Percentiles rank a stretch among this genome's conserved stretches.
Evolutionary conservation across 2,797 vertebrate species (phyloP).

Genomic region (Esox lucius): DNA sequence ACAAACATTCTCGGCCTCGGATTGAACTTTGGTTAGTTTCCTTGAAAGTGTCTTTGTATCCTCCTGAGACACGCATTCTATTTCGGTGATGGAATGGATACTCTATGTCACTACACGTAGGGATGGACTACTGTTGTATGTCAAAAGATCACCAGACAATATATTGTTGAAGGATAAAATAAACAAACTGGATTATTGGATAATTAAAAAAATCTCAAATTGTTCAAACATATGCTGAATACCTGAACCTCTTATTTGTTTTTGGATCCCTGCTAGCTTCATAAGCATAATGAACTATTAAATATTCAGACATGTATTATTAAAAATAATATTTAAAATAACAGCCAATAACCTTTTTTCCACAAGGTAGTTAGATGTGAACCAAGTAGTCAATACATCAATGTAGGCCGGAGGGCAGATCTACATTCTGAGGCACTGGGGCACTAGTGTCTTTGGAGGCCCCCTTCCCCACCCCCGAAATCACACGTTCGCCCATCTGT

Average conservation of each 20-base stretch:
- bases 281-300: too few species aligned
- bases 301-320: too few species aligned
- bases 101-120: constrained; percentile 2
- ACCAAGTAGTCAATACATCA: not conserved
- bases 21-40: constrained; percentile 37
- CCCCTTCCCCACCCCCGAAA: too few species aligned
- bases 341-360: too few species aligned
- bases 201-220: not conserved
- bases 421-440: too few species aligned
- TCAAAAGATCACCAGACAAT: not conserved
- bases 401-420: too few species aligned
- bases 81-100: constrained; percentile 27
- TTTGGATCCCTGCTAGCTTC: too few species aligned
- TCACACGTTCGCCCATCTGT: too few species aligned
- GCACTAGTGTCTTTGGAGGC: too few species aligned
- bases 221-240: not conserved
- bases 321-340: too few species aligned
- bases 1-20: constrained; percentile 24
- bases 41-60: constrained; percentile 31
- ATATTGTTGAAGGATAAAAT: not conserved
- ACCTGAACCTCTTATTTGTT: not conserved
- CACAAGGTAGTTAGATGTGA: constrained; percentile 1
- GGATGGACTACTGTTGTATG: not conserved
- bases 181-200: not conserved
- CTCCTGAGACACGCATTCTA: constrained; percentile 23